Base-by-base conservation (phyloP, 2,888 invertebrate species). In the Agrilus cyanescens region DNA sequence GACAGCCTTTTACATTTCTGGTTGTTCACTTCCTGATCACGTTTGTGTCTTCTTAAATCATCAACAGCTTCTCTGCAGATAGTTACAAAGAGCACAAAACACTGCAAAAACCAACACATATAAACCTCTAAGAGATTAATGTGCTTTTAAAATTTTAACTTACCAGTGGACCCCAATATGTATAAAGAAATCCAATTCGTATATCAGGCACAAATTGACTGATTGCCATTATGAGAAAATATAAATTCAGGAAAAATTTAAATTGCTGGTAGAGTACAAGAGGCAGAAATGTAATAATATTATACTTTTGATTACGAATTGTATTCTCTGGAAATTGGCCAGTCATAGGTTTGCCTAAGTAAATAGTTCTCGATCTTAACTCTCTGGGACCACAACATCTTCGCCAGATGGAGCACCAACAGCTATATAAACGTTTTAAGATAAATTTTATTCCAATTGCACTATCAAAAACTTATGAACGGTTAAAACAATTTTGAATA, bases 301-400 rank as follows among this genome's bases (percentile, higher is more conserved):
- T 97, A 73, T 97, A 98, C 76, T 99, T 99, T 73, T 93, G 87
- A 74, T 99, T 98, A 58, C 94, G 80, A 51, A 99, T 94, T 58
- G 91, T 87, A 71, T 98, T 98, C 46, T 89, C 82, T 44, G 95
- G 91, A 70, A 83, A 95, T 58, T 85, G 89, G 57, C 88, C 88
- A 40, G 78, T 75, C 51, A 79, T 82, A 34, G 80, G 68, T 54
- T 81, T 78, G 29, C 89, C 89, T 56, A 90, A 71, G 57, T 78
- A 74, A 54, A 90, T 84, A 34, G 81, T 83, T 55, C 90, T 75
- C 5, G 86, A 76, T 53, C 79, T 75, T 40, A 86, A 67, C 62
- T 87, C 86, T 52, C 81, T 76, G 54, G 80, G 80, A 44, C 84
- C 71, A 61, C 80, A 80, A 65, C 81, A 81, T 72, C 75, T 72